Conservation (phyloP, 2,113 vertebrate genomes). For the Ellobius talpinus region DNA sequence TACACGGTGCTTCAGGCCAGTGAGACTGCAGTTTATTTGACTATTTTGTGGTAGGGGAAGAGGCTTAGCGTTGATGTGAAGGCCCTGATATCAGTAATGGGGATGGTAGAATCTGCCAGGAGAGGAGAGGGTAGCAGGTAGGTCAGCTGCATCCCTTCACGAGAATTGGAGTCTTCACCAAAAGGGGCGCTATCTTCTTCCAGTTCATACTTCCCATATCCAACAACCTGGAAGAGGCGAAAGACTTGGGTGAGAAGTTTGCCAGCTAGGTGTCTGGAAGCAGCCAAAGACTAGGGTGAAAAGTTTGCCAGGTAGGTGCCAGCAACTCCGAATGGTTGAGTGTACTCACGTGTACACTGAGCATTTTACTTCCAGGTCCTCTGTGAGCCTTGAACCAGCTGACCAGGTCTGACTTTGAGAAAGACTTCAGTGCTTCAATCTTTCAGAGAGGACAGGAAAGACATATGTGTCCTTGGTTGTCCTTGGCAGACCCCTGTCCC, state of each 20-base stretch:
- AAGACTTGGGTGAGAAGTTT: background rate
- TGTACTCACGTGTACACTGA: conserved; percentile 95
- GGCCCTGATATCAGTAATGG: conserved; percentile 93
- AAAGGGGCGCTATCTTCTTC: conserved; percentile 80
- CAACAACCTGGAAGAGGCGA: conserved; percentile 91
- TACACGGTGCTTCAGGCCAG: conserved; percentile 80
- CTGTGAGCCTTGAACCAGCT: conserved; percentile 93
- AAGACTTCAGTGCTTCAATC: conserved; percentile 94
- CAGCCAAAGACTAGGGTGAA: conserved; percentile 26
- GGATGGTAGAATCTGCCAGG: conserved; percentile 83
- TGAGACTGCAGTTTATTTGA: conserved; percentile 89
- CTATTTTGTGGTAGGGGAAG: conserved; percentile 96
- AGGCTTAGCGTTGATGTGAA: conserved; percentile 94
- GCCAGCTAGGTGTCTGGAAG: conserved; percentile 81
- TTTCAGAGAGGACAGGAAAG: conserved; percentile 72
- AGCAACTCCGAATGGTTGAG: background rate
- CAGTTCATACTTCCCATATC: conserved; percentile 93
- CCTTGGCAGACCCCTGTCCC: background rate
- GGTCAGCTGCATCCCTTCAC: conserved; percentile 91
- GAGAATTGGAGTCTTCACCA: conserved; percentile 82
- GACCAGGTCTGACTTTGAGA: conserved; percentile 92
- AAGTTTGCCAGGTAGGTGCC: background rate
- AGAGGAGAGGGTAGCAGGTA: conserved; percentile 89
- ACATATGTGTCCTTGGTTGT: background rate
- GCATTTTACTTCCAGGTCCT: conserved; percentile 88